Percentiles rank a stretch among this genome's conserved stretches.
These are phyloP conservation scores for Spermophilus dauricus DNA, from an alignment of 2,113 vertebrate genomes.

Conservation along the genomic window DNA sequence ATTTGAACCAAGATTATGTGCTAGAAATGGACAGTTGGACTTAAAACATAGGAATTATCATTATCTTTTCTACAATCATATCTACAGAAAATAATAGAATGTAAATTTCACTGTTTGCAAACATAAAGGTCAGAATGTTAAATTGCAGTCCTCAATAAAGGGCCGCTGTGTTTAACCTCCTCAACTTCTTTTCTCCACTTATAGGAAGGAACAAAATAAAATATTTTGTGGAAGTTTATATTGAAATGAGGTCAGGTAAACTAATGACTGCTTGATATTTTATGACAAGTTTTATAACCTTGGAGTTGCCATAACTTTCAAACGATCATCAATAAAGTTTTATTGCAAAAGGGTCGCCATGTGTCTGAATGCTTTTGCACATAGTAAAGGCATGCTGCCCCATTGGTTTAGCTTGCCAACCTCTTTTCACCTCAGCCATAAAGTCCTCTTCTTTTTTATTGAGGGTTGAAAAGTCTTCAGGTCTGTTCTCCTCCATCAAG, in stretches of 20 bases:
- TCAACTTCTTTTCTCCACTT: constrained; percentile 69
- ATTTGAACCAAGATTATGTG: constrained; percentile 10
- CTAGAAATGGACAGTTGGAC: constrained; percentile 3
- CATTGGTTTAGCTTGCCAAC: constrained; percentile 68
- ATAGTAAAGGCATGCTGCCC: constrained; percentile 77
- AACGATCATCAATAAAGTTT: constrained; percentile 88
- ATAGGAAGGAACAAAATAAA: constrained; percentile 84
- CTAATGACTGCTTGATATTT: constrained; percentile 87
- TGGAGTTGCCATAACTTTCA: constrained; percentile 86
- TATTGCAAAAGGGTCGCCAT: constrained; percentile 85
- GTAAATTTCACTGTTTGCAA: constrained; percentile 28
- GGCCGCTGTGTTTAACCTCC: constrained; percentile 62
- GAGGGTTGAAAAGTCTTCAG: constrained; percentile 64
- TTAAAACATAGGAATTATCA: background rate
- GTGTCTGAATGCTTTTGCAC: constrained; percentile 86
- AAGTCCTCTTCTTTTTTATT: constrained; percentile 80
- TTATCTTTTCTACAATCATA: constrained; percentile 17
- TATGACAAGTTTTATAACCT: constrained; percentile 87
- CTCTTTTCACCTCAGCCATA: constrained; percentile 74
- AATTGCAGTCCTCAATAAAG: constrained; percentile 62
- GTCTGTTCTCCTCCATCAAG: background rate
- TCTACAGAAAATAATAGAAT: background rate
- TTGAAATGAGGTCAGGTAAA: constrained; percentile 87
- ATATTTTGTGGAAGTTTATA: constrained; percentile 86
- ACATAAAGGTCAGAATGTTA: constrained; percentile 53